phyloP scores from a whole-genome alignment of 2,888 invertebrate species.

The Aphidius colemani region DNA sequence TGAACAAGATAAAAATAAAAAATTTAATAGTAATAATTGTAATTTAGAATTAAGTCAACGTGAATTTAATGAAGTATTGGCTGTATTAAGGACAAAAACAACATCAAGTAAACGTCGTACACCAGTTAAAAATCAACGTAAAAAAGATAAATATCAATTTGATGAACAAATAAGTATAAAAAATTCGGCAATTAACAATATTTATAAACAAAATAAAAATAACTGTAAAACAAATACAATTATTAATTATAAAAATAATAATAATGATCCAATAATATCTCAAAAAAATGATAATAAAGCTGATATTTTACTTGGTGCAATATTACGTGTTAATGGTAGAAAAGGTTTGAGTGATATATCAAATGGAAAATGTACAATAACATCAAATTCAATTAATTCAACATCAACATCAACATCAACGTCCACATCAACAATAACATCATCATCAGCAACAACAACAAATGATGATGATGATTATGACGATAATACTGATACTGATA shows the following conservation, averaged over 20 bases:
- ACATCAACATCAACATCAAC: not conserved
- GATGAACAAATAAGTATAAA: no score
- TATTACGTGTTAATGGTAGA: slow-evolving; percentile 62
- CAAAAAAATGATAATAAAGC: slow-evolving; percentile 59
- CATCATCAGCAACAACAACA: not conserved
- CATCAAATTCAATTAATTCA: slow-evolving; percentile 13
- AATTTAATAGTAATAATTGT: slow-evolving; percentile 51
- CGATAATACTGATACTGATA: not conserved
- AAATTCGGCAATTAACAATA: not conserved
- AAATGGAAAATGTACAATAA: slow-evolving; percentile 39
- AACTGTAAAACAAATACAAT: slow-evolving; percentile 8
- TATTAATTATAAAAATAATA: not conserved
- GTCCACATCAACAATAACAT: no score
- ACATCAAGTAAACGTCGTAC: slow-evolving; percentile 45
- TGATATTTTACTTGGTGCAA: slow-evolving; percentile 65
- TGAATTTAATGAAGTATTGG: slow-evolving; percentile 59
- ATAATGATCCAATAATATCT: slow-evolving; percentile 27
- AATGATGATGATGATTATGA: not conserved
- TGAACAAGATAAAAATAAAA: slow-evolving; percentile 34
- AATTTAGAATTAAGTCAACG: slow-evolving; percentile 58
- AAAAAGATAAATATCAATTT: slow-evolving; percentile 37
- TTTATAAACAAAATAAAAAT: slow-evolving; percentile 11
- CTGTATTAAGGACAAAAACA: slow-evolving; percentile 52
- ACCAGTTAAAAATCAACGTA: slow-evolving; percentile 37
- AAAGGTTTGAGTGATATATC: slow-evolving; percentile 44